Base-by-base conservation (phyloP, 53 echinoderm and acorn worm genomes). In the Zoroaster sp. region DNA sequence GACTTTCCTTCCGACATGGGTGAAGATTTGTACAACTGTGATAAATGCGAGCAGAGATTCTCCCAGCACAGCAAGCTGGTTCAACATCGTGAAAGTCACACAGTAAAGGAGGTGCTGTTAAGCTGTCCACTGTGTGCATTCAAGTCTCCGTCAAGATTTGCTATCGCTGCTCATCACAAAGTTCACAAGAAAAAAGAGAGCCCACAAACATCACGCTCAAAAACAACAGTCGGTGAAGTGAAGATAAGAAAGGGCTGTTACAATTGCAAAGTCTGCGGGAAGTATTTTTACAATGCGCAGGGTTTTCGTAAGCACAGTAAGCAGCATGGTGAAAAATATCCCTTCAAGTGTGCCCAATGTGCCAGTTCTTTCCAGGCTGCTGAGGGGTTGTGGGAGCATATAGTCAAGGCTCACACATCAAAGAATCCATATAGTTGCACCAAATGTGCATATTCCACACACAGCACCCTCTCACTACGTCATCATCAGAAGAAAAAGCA, bases 131-230 rank as follows among this genome's bases (percentile, higher is more conserved):
- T 72, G 13, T 89, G 80, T 41, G 23, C 73, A n/a, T 89, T 73
- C 35, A 31, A 55, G 42, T 40, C 81, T 39, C 23, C 21, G 32
- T 40, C 73, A 5, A 35, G 53, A 17, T 73, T 40, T 34, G 82
- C 71, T 45, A 80, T 89, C 15, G 90, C 90, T 20, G 90, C 90
- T 28, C 90, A 89, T 43, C 72, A 65, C 18, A 78, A 73, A 51
- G 54, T 89, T 17, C 90, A 89, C 73, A 89, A 74, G 43, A 8
- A 40, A 43, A 34, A 67, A 59, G 79, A 38, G 31, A 45, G 5
- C 21, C 17, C 30, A 33, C 13, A 38, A 23, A 11, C 39, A 10
- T 9, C 75, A 6, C 28, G 43, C 17, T 2, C 44, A 12, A 55
- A 34, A 40, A 54, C 25, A 53, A 14, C 23, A 59, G 9, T 59